Conservation (phyloP, 2,113 vertebrate genomes). For the Regulus satrapa region DNA sequence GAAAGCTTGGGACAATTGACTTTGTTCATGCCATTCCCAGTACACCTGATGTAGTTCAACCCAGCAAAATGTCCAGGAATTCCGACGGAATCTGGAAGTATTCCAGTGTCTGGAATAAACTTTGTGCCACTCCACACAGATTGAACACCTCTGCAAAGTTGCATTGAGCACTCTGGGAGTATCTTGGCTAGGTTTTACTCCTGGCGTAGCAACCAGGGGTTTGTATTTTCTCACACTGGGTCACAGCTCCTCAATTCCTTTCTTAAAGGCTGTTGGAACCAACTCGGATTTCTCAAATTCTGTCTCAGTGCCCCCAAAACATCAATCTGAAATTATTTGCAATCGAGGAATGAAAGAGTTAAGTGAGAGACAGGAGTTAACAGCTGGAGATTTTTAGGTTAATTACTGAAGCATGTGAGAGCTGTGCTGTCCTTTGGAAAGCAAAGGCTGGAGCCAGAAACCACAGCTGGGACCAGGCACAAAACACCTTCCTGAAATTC, state of each 20-base stretch:
- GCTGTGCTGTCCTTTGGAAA: neutral
- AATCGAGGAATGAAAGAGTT: neutral
- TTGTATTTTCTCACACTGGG: neutral
- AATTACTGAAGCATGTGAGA: neutral
- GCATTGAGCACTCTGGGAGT: neutral
- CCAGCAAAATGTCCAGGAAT: neutral
- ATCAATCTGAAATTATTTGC: neutral
- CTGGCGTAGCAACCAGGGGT: neutral
- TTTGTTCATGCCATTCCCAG: neutral
- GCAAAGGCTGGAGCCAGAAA: neutral
- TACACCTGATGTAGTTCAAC: accelerated
- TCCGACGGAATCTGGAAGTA: neutral
- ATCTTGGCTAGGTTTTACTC: neutral
- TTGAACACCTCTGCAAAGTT: neutral
- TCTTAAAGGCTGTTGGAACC: neutral
- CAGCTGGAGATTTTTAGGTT: neutral
- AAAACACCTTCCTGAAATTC: neutral
- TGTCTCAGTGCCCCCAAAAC: neutral
- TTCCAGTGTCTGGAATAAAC: neutral
- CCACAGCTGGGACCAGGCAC: neutral
- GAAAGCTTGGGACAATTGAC: neutral
- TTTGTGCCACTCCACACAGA: neutral
- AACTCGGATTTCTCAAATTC: neutral
- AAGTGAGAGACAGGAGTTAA: neutral
- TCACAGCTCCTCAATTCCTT: neutral